Evolutionary conservation across 1,140 invertebrate species (phyloP), one percentile per base, ranked within the genome.

Genomic region (Andrena cerasifolii): DNA sequence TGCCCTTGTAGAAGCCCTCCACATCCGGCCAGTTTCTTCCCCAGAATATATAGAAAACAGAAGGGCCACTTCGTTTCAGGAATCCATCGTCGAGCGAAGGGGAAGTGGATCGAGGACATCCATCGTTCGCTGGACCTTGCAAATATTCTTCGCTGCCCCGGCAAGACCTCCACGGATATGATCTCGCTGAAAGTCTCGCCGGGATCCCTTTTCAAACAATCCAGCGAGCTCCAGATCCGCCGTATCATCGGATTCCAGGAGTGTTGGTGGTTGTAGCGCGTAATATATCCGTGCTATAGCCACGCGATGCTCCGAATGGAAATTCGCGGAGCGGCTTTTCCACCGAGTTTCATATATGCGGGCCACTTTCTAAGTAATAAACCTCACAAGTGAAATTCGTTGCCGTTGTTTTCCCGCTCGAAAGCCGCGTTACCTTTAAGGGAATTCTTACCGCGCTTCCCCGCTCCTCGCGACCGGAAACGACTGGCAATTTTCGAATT

Each of bases 71-170:
- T 63, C 47, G 58, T 28, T 43, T 7, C 36, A 66, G 36, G 33
- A 40, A 74, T 66, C 61, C 47, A 54, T 66, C 47, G 26, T 28
- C 31, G 31, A 10, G n/a, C 24, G 49, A 54, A 10, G 10, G 24
- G 18, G 49, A 66, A 74, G 49, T 66, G 49, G 71, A 65, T 54
- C 71, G 49, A 12, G 33, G 24, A 66, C 61, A 31, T 66, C 61
- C 47, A 66, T 65, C 49, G 68, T 14, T 26, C 24, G n/a, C 61
- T 45, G 61, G 71, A 65, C 71, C 71, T 66, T 74, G 71, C 71
- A 66, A 74, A 74, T 74, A 74, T 74, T 74, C 66, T 74, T 74
- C 71, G 71, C 66, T 54, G 51, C 24, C 47, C 26, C 61, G 12
- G 33, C 43, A 54, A 66, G n/a, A 65, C 47, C 61, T 24, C 61